phyloP scores from a whole-genome alignment of 1,140 invertebrate genomes.

The Liolophura sinensis region DNA sequence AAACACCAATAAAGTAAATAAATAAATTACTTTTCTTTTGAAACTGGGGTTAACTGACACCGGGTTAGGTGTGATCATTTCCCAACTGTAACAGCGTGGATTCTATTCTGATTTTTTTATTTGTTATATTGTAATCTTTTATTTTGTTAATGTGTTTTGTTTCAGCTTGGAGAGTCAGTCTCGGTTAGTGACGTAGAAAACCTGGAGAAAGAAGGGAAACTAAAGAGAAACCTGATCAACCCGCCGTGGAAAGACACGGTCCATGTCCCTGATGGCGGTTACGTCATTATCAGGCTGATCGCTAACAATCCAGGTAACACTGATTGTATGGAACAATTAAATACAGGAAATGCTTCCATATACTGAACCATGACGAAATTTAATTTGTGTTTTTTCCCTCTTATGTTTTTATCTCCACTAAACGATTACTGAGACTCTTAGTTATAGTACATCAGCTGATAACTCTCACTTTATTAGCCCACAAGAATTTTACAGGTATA shows the following conservation, averaged over 20 bases:
- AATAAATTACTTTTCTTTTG: no score
- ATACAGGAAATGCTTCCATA: neutral
- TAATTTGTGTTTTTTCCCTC: neutral
- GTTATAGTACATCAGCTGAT: no score
- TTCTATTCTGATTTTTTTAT: no score
- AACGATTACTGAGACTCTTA: neutral
- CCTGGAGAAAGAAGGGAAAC: constrained; percentile 8
- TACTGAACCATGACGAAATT: neutral
- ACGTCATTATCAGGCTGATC: constrained; percentile 11
- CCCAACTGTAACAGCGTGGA: no score
- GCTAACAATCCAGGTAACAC: constrained; percentile 11
- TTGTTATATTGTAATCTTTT: no score
- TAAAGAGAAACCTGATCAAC: constrained; percentile 9
- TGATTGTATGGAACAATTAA: neutral
- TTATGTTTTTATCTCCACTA: neutral
- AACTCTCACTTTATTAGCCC: no score
- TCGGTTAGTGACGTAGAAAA: neutral
- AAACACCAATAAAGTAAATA: no score
- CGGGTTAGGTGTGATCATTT: no score
- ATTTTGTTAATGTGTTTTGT: no score
- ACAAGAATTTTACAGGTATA: no score
- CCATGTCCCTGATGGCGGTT: constrained; percentile 5
- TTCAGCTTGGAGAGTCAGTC: neutral
- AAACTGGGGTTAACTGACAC: no score
- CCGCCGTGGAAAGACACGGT: constrained; percentile 10